Evolutionary conservation across 92 coral and sea anemone genomes (phyloP).

Genomic region (Epizoanthus stellaris): DNA sequence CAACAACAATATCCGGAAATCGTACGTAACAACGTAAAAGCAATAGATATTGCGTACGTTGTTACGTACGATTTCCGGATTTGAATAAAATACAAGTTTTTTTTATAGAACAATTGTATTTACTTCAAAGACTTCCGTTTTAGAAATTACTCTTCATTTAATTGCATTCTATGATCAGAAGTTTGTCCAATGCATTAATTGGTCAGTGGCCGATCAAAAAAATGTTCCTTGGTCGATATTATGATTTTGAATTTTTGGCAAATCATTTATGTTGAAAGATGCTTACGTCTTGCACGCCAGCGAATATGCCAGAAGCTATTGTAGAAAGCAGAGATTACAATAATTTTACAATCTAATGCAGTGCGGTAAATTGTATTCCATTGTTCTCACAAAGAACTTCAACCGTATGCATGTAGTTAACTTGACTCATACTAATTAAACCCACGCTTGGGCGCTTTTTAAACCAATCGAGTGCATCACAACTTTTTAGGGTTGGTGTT

Average conservation of each 20-base stretch:
- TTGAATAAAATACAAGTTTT: neutral
- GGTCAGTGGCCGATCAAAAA: too few relatives aligned
- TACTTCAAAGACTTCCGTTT: conserved; percentile 24
- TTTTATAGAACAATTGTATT: neutral
- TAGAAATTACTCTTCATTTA: neutral
- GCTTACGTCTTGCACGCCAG: too few relatives aligned
- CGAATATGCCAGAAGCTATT: too few relatives aligned
- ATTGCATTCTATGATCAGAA: too few relatives aligned
- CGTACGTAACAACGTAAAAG: too few relatives aligned
- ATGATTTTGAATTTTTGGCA: too few relatives aligned
- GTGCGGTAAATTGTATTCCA: neutral
- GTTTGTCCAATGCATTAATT: too few relatives aligned
- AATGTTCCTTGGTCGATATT: too few relatives aligned
- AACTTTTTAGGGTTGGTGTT: neutral
- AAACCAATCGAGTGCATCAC: neutral
- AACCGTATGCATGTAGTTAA: neutral
- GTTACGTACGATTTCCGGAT: neutral
- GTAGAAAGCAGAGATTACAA: neutral
- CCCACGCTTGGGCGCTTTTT: neutral
- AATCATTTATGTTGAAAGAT: too few relatives aligned
- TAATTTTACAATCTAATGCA: neutral
- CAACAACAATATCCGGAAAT: neutral
- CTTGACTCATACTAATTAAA: neutral
- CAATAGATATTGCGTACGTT: too few relatives aligned
- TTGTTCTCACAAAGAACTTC: neutral